Conservation (phyloP, 2,888 invertebrate genomes). For the Plebejus anna region DNA sequence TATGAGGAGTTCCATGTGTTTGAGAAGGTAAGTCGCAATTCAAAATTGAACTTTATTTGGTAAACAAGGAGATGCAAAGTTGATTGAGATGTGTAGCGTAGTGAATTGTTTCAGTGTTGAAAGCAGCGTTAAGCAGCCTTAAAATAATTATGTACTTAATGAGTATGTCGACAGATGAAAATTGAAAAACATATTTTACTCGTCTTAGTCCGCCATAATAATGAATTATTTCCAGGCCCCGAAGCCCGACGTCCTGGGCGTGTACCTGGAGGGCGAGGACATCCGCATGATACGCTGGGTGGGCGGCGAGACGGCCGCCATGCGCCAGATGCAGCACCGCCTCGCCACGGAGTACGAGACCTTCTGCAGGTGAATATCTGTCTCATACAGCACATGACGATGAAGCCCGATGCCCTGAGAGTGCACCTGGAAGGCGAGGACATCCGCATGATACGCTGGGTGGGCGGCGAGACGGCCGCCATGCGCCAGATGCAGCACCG, state of each 20-base stretch:
- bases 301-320: constrained; percentile 84
- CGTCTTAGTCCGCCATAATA: too few species aligned
- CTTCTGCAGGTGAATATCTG: constrained; percentile 55
- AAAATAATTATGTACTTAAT: too few species aligned
- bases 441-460: constrained; percentile 77
- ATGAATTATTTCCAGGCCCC: constrained; percentile 57
- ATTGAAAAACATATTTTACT: too few species aligned
- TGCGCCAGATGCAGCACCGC: constrained; percentile 78
- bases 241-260: constrained; percentile 78
- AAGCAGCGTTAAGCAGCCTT: too few species aligned
- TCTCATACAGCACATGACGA: background rate
- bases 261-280: constrained; percentile 72
- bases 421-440: constrained; percentile 73
- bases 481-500: constrained; percentile 79
- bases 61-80: too few species aligned
- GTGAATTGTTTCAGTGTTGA: too few species aligned
- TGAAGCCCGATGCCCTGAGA: constrained; percentile 51
- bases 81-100: too few species aligned
- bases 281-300: constrained; percentile 78
- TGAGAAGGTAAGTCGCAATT: constrained; percentile 50
- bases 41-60: too few species aligned
- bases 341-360: constrained; percentile 78
- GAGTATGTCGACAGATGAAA: too few species aligned
- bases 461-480: constrained; percentile 84
- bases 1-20: constrained; percentile 70